Conservation (phyloP, 1,140 invertebrate species). For the Parasteatoda tepidariorum region DNA sequence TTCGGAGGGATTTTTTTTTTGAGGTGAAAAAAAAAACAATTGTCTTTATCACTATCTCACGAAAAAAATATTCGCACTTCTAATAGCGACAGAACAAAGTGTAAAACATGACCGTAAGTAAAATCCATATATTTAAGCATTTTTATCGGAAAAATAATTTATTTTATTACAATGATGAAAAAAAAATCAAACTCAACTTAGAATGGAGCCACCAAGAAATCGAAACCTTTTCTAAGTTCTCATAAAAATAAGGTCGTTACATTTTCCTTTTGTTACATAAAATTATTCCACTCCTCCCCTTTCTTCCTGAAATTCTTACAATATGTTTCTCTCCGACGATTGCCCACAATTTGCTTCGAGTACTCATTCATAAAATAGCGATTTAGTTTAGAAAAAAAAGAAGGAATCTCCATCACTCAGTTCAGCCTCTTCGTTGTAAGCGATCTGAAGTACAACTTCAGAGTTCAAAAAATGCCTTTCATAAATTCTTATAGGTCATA, state of each 20-base stretch:
- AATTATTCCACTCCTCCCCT: background rate
- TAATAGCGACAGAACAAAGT: too few species aligned
- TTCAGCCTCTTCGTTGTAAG: slow-evolving; percentile 2
- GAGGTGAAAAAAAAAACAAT: too few species aligned
- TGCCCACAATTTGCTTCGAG: background rate
- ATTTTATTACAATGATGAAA: background rate
- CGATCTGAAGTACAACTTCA: background rate
- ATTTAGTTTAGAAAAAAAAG: background rate
- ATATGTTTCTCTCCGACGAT: background rate
- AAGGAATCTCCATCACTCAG: background rate
- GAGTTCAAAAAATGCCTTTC: background rate
- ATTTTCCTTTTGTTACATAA: background rate
- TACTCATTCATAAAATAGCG: slow-evolving; percentile 15
- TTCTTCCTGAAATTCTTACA: background rate
- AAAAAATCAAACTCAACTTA: background rate
- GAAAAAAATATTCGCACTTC: too few species aligned
- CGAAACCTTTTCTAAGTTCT: background rate
- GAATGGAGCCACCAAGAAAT: background rate
- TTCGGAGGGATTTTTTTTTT: too few species aligned
- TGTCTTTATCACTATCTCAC: too few species aligned
- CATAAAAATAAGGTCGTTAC: background rate
- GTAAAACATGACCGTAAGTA: too few species aligned
- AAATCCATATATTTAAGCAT: too few species aligned
- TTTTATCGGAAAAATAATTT: background rate
- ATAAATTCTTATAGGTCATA: background rate